Base-by-base conservation (phyloP, 1,140 invertebrate genomes). In the Drosophila takahashii region DNA sequence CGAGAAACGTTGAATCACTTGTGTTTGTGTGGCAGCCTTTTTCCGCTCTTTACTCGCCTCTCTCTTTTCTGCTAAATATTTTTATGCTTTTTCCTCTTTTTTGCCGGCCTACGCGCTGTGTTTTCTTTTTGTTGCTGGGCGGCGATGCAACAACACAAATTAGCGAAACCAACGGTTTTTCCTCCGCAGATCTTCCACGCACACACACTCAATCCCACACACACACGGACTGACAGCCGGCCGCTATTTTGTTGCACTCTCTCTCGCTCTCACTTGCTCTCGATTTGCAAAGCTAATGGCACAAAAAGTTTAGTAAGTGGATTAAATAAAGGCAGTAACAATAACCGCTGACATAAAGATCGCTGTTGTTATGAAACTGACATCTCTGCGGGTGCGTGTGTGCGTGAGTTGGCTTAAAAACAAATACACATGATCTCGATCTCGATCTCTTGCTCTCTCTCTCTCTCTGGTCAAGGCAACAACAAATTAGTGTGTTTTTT, bases 1-100 rank as follows among this genome's bases (percentile, higher is more conserved):
- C 67, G 32, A 48, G 61, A 67, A 57, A 71, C 80, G 78, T 69
- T 87, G 73, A 87, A 81, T 86, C 83, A 86, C 84, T 84, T 77
- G 62, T 60, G 69, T 84, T 84, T 77, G 62, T 60, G 69, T 84
- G 65, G 41, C 52, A 59, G 47, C 59, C 6, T 13, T 50, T 72
- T 34, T 29, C 8, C 10, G 27, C 15, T n/a, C 53, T 22, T 37
- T 7, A 42, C 5, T 29, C 16, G 16, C 37, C 5, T 29, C 16
- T 13, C 37, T 6, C 15, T n/a, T 26, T 42, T 34, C 9, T 26
- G 11, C 32, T 16, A 10, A 1, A 9, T 32, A 7, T 32, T 9
- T 36, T 51, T 34, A 10, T 42, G 9, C 8, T 10, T 50, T 27
- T 15, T 27, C 32, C 18, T 27, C 42, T 41, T 50, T 44, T 34